Base-by-base conservation (phyloP, 2,888 invertebrate species). In the Lithophane ornitopus region DNA sequence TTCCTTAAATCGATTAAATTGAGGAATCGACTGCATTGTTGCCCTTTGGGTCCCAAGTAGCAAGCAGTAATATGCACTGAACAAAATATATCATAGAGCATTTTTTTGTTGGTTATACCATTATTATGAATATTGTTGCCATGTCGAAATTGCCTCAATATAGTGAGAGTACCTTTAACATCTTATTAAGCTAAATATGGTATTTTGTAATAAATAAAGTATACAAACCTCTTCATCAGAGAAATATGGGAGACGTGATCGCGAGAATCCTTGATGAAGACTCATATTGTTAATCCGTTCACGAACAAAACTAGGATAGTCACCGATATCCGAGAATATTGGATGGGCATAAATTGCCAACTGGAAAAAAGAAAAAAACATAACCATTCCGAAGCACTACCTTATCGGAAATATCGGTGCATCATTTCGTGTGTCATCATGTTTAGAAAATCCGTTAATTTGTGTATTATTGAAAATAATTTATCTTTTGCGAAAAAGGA, bases 311-410 rank as follows among this genome's bases (percentile, higher is more conserved):
- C 82, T 86, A 1, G 97, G 97, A 84, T 97, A 97, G 86, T 97
- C 95, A 2, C 97, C 97, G 58, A 92, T 85, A 49, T 94, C 91
- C 1, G 96, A 95, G 86, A 92, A 97, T 84, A 97, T 96, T 14
- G 97, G 97, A 88, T 97, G 95, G 3, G 97, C 96, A 82, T 93
- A 97, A 58, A 96, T 88, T n/a, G 96, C 97, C 39, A 96, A 63
- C 97, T 97, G 88, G 52, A 67, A 75, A 76, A 80, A 39, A 67
- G 63, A 73, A 74, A 8, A n/a, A 56, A 49, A 44, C 14, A 59
- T 46, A 14, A 28, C 44, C 1, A 28, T 44, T 19, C 16, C 0
- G 22, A 52, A 58, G 19, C 2, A 34, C 26, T 54, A 19, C 46
- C 4, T 41, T 12, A 41, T 76, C 9, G 7, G 2, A 28, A 80